A percentile compares a stretch with the other conserved stretches of the same genome.
Conservation (phyloP, 2,888 invertebrate genomes). For the Lasioglossum marginatum region DNA sequence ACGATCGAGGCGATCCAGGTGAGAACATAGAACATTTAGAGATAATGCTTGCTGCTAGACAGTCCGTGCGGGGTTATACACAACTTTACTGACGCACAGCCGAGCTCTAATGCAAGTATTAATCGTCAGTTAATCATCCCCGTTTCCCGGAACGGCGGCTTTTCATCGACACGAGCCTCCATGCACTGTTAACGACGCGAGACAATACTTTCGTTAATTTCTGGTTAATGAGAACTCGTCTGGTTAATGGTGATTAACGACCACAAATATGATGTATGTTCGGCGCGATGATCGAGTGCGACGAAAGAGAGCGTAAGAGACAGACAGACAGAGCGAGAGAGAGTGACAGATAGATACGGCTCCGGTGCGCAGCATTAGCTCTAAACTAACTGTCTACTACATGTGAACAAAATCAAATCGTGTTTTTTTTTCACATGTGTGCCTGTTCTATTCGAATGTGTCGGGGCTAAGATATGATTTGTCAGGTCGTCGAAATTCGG, state of each 20-base stretch:
- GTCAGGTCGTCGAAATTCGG: conserved; percentile 18
- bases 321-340: not conserved
- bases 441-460: conserved; percentile 9
- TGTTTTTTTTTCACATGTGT: conserved; percentile 22
- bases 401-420: conserved; percentile 24
- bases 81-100: conserved; percentile 33
- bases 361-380: conserved; percentile 68
- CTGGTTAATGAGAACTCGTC: conserved; percentile 42
- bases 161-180: conserved; percentile 21
- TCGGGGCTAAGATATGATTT: conserved; percentile 1
- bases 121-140: conserved; percentile 26
- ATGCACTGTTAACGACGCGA: conserved; percentile 49
- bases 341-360: conserved; percentile 7
- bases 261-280: conserved; percentile 16
- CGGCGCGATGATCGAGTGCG: conserved; percentile 31
- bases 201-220: conserved; percentile 31
- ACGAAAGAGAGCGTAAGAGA: not conserved
- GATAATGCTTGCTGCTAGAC: conserved; percentile 71
- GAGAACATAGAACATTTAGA: conserved; percentile 65
- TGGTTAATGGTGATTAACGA: conserved; percentile 44
- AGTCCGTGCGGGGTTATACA: conserved; percentile 48
- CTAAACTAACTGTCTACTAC: conserved; percentile 67
- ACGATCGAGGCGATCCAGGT: conserved; percentile 42
- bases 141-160: conserved; percentile 10
- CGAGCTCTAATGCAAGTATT: conserved; percentile 32